Percentiles rank a stretch among this genome's conserved stretches.
These are phyloP conservation scores for Nixonia krombeini DNA, from an alignment of 1,140 invertebrate species.

Conservation along the genomic window DNA sequence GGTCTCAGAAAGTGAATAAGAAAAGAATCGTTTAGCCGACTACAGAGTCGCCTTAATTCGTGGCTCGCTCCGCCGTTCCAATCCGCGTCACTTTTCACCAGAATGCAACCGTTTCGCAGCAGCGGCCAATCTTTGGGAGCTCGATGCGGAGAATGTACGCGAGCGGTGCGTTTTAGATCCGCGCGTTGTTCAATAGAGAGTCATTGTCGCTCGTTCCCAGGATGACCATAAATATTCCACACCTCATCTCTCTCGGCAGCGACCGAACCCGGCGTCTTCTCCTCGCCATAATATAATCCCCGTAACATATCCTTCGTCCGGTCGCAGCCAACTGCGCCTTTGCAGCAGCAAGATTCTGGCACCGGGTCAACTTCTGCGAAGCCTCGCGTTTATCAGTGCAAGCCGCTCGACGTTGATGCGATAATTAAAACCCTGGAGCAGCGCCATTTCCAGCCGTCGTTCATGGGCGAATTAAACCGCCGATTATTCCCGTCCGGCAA, in stretches of 20 bases:
- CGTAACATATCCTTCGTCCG: constrained; percentile 31
- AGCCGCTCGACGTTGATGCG: too few species aligned
- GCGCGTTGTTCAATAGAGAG: constrained; percentile 35
- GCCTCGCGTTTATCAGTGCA: too few species aligned
- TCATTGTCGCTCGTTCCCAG: constrained; percentile 49
- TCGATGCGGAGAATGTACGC: not conserved
- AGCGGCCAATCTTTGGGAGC: too few species aligned
- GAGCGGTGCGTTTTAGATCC: not conserved
- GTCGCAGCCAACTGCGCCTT: constrained; percentile 15
- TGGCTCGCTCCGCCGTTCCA: too few species aligned
- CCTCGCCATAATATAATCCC: constrained; percentile 23
- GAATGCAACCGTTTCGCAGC: too few species aligned
- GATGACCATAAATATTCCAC: constrained; percentile 58
- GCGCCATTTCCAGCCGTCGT: too few species aligned
- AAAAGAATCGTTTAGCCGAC: too few species aligned
- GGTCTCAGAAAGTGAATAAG: too few species aligned
- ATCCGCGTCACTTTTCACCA: too few species aligned
- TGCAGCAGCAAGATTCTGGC: not conserved
- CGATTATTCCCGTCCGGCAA: not conserved
- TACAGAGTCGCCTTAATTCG: too few species aligned
- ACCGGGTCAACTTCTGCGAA: constrained; percentile 5
- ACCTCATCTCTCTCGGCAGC: constrained; percentile 42
- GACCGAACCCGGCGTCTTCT: constrained; percentile 12
- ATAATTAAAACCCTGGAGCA: too few species aligned
- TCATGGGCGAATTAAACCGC: not conserved